Evolutionary conservation across 2,797 vertebrate species (phyloP), one percentile per base, ranked within the genome.

Genomic region (Molossus molossus): DNA sequence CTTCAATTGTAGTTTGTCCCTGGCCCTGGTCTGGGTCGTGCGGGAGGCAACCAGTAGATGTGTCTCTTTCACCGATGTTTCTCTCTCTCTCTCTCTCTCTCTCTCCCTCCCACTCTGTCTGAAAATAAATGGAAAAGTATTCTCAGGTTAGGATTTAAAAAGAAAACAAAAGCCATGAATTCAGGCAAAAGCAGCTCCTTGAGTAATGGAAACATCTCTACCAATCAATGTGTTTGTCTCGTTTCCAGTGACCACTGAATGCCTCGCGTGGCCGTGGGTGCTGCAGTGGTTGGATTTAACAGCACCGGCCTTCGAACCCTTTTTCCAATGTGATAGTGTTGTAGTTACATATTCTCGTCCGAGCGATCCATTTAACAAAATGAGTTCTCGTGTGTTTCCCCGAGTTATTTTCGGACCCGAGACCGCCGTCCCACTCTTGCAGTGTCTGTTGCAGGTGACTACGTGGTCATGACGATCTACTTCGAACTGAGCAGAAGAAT

Each of bases 401-500:
- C 33, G 20, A 18, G 33, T 60, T 50, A 21, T 58, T 37, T 75
- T 53, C 72, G 82, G 72, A 81, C 12, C 23, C 20, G 45, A 27
- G 13, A 50, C 33, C 21, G 9, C 6, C 27, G 20, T 23, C 50
- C 75, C 27, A 50, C 48, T 37, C 48, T 69, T 37, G 17, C 23
- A 11, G 17, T 85, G 5, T 97, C 87, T 92, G 23, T 97, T 98
- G 45, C 98, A 99, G 99, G 99, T 87, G 99, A 99, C 96, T 99
- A 99, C 73, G 98, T 99, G 95, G 99, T 99, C 98, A 99, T 99
- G 99, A 99, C 99, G 0, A 99, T 99, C 92, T 99, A 99, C 97
- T 99, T 99, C 73, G 99, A 99, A 97, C 98, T 99, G 98, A 99
- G 99, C 70, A 98, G 99, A 98, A 99, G 99, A 98, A 99, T 99